phyloP scores from a whole-genome alignment of 2,797 vertebrate genomes.

The Neopelma chrysocephalum region DNA sequence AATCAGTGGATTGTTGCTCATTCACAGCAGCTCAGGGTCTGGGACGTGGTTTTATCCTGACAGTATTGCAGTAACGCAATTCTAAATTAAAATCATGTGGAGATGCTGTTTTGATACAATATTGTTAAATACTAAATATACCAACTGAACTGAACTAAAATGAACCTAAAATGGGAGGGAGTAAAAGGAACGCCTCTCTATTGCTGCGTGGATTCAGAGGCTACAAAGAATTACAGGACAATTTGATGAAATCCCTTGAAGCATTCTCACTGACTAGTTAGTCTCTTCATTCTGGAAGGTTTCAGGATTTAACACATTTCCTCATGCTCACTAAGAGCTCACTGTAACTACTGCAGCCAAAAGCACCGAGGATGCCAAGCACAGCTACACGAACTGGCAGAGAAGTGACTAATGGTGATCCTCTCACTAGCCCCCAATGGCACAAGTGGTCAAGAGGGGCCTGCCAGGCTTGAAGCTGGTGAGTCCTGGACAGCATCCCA shows the following conservation, averaged over 20 bases:
- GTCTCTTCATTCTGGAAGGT: not conserved
- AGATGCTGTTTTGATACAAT: constrained; percentile 1
- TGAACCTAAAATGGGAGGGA: not conserved
- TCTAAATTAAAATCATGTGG: constrained; percentile 22
- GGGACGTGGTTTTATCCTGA: constrained; percentile 4
- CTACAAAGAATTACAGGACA: not conserved
- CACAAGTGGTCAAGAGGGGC: not conserved
- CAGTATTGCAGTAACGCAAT: not conserved
- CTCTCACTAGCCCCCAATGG: not conserved
- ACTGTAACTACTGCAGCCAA: not conserved
- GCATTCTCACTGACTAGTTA: not conserved
- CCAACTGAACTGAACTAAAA: not conserved
- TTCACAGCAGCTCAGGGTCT: constrained; percentile 24
- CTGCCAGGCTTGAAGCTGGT: not conserved
- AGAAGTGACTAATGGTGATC: not conserved
- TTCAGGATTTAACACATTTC: constrained; percentile 2
- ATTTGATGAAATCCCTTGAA: constrained; percentile 8
- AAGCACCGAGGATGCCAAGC: not conserved
- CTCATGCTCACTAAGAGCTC: not conserved
- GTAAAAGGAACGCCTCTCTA: not conserved
- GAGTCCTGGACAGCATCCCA: not conserved
- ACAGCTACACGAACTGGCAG: not conserved
- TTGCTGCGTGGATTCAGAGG: not conserved
- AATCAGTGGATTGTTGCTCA: constrained; percentile 6
- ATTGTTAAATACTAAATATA: constrained; percentile 11